A percentile compares a stretch with the other conserved stretches of the same genome.
Evolutionary conservation across 1,140 invertebrate genomes (phyloP).

Genomic region (Cyrtorhinus lividipennis): DNA sequence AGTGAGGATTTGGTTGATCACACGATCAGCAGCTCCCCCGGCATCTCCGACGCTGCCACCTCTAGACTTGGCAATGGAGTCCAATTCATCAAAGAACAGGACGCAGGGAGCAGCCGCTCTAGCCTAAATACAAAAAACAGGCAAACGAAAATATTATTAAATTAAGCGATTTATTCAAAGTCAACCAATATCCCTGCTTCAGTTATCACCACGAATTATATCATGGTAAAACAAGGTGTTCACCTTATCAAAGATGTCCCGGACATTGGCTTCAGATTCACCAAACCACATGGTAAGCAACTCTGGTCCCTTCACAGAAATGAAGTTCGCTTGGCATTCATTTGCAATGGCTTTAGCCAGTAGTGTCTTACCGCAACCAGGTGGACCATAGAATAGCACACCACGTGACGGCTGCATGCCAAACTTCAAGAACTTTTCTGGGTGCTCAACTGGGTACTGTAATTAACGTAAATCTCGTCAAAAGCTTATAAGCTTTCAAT

Average conservation of each 20-base stretch:
- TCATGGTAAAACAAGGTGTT: no score
- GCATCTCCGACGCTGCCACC: constrained; percentile 95
- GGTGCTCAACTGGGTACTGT: constrained; percentile 98
- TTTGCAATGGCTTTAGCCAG: constrained; percentile 99
- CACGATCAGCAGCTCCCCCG: constrained; percentile 95
- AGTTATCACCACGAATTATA: no score
- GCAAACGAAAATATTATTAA: neutral
- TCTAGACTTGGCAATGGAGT: constrained; percentile 97
- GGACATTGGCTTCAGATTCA: constrained; percentile 98
- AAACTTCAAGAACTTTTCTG: constrained; percentile 99
- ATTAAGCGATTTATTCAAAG: neutral
- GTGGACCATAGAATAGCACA: constrained; percentile 96
- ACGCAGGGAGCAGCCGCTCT: constrained; percentile 97
- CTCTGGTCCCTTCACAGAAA: constrained; percentile 98
- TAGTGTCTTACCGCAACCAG: constrained; percentile 94
- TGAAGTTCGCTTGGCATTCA: constrained; percentile 99
- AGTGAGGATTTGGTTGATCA: constrained; percentile 98
- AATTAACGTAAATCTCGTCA: constrained; percentile 10
- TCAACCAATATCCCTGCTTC: no score
- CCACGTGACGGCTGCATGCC: constrained; percentile 99
- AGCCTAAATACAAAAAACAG: constrained; percentile 41
- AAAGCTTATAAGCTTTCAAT: neutral
- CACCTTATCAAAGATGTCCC: constrained; percentile 99
- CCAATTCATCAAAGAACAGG: constrained; percentile 98
- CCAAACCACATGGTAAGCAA: constrained; percentile 99